phyloP scores from a whole-genome alignment of 1,140 invertebrate genomes.

The Camponotus vicinus region DNA sequence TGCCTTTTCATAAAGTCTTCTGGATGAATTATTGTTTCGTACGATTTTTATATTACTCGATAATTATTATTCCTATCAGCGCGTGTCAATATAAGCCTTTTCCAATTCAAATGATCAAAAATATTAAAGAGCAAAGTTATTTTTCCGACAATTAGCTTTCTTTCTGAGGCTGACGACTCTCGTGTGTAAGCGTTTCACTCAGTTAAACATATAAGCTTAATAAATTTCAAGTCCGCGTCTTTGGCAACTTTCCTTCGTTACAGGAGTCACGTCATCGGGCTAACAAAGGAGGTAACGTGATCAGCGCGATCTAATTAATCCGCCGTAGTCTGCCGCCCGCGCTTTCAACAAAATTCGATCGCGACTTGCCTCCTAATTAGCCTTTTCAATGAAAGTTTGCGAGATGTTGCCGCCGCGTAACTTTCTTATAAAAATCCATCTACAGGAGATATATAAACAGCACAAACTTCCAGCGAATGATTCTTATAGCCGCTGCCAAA shows the following conservation, averaged over 20 bases:
- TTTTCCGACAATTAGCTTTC: neutral
- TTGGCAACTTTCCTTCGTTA: conserved; percentile 54
- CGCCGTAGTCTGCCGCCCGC: conserved; percentile 36
- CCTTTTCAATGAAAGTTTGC: conserved; percentile 45
- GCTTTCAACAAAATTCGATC: conserved; percentile 62
- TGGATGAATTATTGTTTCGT: neutral
- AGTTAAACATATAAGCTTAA: conserved; percentile 45
- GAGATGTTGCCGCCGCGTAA: neutral
- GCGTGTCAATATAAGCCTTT: neutral
- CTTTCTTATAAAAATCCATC: conserved; percentile 6
- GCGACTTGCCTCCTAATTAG: conserved; percentile 53
- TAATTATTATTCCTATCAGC: neutral
- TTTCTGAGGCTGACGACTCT: neutral
- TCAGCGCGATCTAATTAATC: conserved; percentile 63
- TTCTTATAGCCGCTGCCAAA: neutral
- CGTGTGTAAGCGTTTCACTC: conserved; percentile 7
- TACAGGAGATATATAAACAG: neutral
- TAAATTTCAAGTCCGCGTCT: conserved; percentile 43
- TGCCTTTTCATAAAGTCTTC: neutral
- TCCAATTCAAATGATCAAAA: neutral
- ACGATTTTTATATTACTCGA: neutral
- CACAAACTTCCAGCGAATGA: neutral
- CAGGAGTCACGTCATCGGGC: conserved; percentile 42
- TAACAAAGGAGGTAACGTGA: conserved; percentile 63
- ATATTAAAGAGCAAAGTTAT: neutral